Percentiles rank a stretch among this genome's conserved stretches.
Conservation (phyloP, 2,113 vertebrate genomes). For the Barbus barbus region DNA sequence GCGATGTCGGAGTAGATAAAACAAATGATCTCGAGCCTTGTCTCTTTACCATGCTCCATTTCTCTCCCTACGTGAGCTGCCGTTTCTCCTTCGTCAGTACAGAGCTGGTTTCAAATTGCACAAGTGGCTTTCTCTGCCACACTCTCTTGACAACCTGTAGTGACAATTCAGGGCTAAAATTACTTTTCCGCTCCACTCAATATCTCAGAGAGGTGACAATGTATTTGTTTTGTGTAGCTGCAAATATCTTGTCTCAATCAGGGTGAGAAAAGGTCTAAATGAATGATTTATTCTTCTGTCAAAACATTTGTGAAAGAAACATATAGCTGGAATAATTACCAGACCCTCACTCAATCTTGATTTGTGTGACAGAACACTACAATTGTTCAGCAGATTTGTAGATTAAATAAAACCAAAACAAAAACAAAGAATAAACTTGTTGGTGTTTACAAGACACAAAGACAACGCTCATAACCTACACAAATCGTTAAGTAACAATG, state of each 20-base stretch:
- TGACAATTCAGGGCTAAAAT: conserved; percentile 40
- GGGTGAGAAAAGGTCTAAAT: conserved; percentile 24
- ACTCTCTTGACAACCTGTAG: conserved; percentile 44
- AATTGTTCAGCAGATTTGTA: conserved; percentile 7
- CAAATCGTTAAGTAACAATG: neutral
- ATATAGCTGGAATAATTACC: conserved; percentile 18
- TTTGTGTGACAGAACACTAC: conserved; percentile 34
- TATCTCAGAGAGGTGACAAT: conserved; percentile 36
- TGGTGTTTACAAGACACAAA: neutral
- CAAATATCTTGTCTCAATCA: conserved; percentile 41
- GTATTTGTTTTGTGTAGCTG: conserved; percentile 35
- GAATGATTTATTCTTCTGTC: conserved; percentile 47
- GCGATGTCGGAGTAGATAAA: conserved; percentile 16
- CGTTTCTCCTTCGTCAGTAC: conserved; percentile 38
- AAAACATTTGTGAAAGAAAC: conserved; percentile 29
- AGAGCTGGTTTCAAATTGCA: conserved; percentile 39
- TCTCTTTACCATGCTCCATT: conserved; percentile 35
- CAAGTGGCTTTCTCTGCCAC: conserved; percentile 3
- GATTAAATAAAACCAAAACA: neutral
- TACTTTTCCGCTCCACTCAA: conserved; percentile 51
- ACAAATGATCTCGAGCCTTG: neutral
- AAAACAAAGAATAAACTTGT: neutral
- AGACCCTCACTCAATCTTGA: conserved; percentile 44
- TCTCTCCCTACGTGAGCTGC: conserved; percentile 28
- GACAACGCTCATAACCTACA: neutral